Evolutionary conservation across 2,888 invertebrate genomes (phyloP).

Genomic region (Timema cristinae): DNA sequence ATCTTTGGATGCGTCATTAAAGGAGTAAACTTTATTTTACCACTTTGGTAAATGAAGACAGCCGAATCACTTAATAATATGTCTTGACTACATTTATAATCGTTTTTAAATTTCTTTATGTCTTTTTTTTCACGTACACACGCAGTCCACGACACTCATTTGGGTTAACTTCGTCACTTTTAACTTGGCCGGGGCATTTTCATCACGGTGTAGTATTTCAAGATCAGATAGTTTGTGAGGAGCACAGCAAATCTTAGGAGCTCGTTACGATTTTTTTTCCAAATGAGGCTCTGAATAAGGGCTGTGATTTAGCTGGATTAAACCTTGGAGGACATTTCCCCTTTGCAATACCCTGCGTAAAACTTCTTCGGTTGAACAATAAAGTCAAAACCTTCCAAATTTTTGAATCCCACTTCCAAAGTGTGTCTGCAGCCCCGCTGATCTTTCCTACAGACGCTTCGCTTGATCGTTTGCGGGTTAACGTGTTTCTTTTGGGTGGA

Average conservation of each 20-base stretch:
- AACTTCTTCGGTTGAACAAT: conserved; percentile 65
- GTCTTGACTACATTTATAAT: too few relatives aligned
- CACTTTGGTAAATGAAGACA: not conserved
- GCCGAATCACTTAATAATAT: too few relatives aligned
- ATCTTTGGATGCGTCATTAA: conserved; percentile 10
- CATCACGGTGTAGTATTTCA: conserved; percentile 62
- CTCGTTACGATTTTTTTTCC: conserved; percentile 53
- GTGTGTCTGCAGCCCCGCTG: conserved; percentile 60
- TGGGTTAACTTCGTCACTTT: conserved; percentile 66
- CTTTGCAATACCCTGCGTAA: conserved; percentile 68
- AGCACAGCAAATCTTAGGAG: conserved; percentile 63
- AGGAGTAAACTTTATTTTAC: not conserved
- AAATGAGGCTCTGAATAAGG: conserved; percentile 62
- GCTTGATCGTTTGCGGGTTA: conserved; percentile 35
- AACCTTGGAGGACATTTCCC: conserved; percentile 62
- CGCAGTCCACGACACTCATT: conserved; percentile 67
- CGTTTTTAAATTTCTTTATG: too few relatives aligned
- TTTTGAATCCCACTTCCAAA: conserved; percentile 62
- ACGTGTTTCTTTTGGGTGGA: conserved; percentile 20
- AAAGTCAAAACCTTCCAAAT: conserved; percentile 60
- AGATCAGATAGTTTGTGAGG: conserved; percentile 62
- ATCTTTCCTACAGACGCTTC: conserved; percentile 29
- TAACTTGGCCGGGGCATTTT: conserved; percentile 56
- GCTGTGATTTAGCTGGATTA: conserved; percentile 69
- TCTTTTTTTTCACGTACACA: conserved; percentile 55